Conservation (phyloP, 2,113 vertebrate genomes). For the Rhineura floridana region DNA sequence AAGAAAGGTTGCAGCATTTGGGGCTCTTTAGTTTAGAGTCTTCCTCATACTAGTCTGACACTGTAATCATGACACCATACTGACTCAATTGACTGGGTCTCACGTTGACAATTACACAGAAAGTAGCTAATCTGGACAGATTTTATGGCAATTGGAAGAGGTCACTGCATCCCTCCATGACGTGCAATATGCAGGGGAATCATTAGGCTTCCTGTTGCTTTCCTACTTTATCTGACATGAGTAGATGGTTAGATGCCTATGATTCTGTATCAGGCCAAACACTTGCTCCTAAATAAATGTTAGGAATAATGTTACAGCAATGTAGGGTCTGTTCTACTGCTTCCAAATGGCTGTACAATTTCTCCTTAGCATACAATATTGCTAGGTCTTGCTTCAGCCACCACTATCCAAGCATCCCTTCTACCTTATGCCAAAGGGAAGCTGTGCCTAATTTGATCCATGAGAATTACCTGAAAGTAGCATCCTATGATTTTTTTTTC, state of each 20-base stretch:
- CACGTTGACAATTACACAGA: not conserved
- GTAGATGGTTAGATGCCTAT: not conserved
- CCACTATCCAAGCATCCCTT: not conserved
- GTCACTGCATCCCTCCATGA: not conserved
- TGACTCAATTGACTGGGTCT: not conserved
- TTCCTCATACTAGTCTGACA: not conserved
- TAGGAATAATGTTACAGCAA: not conserved
- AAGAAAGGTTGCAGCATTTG: too few species aligned
- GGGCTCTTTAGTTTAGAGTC: too few species aligned
- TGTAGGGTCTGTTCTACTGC: not conserved
- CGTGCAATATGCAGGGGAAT: not conserved
- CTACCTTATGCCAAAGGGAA: not conserved
- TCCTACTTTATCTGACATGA: not conserved
- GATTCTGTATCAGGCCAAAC: not conserved
- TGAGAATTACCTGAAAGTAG: not conserved
- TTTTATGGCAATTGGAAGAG: not conserved
- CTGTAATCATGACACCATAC: not conserved
- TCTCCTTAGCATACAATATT: not conserved
- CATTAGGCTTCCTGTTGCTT: not conserved
- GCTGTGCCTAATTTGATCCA: fast-evolving
- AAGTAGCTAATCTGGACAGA: not conserved
- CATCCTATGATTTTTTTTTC: fast-evolving
- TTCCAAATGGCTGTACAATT: not conserved
- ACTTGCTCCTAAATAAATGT: not conserved
- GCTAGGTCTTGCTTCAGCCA: not conserved